Evolutionary conservation across 2,888 invertebrate species (phyloP).

Genomic region (Vesta saturnalis): DNA sequence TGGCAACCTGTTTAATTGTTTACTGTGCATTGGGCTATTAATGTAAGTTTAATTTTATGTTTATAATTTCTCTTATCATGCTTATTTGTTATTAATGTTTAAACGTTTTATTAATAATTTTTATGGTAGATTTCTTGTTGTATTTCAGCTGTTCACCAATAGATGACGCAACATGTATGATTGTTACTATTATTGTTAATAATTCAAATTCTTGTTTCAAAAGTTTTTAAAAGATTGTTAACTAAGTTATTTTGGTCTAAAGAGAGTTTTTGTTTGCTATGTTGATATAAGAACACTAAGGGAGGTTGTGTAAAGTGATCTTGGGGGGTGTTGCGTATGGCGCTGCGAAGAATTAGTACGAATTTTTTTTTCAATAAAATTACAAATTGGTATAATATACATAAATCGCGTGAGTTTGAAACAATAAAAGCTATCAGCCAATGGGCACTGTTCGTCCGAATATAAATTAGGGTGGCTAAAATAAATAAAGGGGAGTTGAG

Average conservation of each 20-base stretch:
- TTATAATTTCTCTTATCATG: not conserved
- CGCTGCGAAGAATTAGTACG: not conserved
- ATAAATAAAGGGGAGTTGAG: slow-evolving; percentile 60
- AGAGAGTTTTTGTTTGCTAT: no score
- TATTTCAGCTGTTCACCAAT: not conserved
- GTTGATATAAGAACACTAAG: no score
- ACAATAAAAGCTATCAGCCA: slow-evolving; percentile 53
- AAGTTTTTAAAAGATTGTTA: not conserved
- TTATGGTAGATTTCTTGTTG: not conserved
- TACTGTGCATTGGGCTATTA: not conserved
- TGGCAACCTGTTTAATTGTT: slow-evolving; percentile 1
- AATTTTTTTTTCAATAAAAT: slow-evolving; percentile 23
- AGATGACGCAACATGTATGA: not conserved
- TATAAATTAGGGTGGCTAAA: slow-evolving; percentile 62
- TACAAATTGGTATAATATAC: slow-evolving; percentile 37
- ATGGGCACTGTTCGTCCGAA: slow-evolving; percentile 50
- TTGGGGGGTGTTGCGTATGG: no score
- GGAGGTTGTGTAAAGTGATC: no score
- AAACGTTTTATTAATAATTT: not conserved
- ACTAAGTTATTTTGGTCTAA: no score
- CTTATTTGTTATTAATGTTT: not conserved
- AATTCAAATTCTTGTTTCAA: not conserved
- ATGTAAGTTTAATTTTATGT: slow-evolving; percentile 3
- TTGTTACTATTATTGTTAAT: not conserved
- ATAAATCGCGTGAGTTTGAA: slow-evolving; percentile 49